These are phyloP conservation scores for Ameiurus melas DNA, from an alignment of 2,113 vertebrate genomes.

Conservation along the genomic window DNA sequence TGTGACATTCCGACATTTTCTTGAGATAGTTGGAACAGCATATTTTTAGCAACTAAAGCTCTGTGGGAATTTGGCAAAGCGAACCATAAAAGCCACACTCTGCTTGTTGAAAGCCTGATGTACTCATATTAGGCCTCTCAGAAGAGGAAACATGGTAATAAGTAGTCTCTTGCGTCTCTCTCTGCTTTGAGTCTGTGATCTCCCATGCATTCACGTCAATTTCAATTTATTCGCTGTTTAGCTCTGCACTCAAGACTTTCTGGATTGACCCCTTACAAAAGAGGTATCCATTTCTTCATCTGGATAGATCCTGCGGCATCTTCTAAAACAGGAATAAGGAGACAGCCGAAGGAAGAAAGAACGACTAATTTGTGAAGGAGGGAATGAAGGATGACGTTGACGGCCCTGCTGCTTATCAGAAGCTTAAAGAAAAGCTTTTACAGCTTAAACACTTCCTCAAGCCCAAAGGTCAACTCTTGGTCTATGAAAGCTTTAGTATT, in stretches of 20 bases:
- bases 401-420: background rate
- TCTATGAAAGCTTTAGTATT: background rate
- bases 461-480: constrained; percentile 5
- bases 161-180: background rate
- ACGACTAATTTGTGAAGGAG: background rate
- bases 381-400: too few relatives aligned
- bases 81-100: background rate
- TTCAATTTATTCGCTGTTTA: background rate
- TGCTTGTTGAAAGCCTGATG: background rate
- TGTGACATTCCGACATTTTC: constrained; percentile 12
- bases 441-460: background rate
- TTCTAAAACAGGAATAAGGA: background rate
- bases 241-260: background rate
- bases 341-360: background rate
- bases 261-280: background rate
- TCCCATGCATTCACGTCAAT: background rate
- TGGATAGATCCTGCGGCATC: background rate
- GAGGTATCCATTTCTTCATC: background rate
- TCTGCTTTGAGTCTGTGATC: background rate
- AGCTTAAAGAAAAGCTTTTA: background rate
- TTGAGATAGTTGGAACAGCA: background rate
- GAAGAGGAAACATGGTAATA: background rate
- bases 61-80: constrained; percentile 31
- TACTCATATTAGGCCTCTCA: background rate
- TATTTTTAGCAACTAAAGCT: constrained; percentile 31